Percentiles rank a stretch among this genome's conserved stretches.
phyloP scores from a whole-genome alignment of 1,140 invertebrate genomes.

The Nephila pilipes region DNA sequence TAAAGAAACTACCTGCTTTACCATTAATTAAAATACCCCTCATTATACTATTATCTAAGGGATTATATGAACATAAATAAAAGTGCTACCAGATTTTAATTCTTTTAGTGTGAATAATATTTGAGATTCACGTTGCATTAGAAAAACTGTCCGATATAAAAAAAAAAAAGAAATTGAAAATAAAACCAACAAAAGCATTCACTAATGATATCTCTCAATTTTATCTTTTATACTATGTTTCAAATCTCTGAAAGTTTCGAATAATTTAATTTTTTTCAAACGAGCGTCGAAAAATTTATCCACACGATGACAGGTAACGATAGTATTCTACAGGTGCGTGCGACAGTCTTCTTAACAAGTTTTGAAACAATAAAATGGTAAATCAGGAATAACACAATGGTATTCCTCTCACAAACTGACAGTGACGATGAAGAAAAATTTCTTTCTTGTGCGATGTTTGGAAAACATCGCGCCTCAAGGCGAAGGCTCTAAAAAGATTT shows the following conservation, averaged over 20 bases:
- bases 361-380: slow-evolving; percentile 43
- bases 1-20: too few species aligned
- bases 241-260: background rate
- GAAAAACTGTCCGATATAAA: too few species aligned
- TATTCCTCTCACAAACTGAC: background rate
- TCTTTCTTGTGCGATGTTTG: background rate
- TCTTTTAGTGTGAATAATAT: too few species aligned
- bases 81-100: too few species aligned
- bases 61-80: too few species aligned
- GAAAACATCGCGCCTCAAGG: slow-evolving; percentile 36
- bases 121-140: too few species aligned
- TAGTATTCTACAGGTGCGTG: slow-evolving; percentile 1
- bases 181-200: too few species aligned
- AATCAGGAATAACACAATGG: slow-evolving; percentile 32
- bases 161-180: too few species aligned
- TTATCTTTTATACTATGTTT: background rate
- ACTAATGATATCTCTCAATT: too few species aligned
- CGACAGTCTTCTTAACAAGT: background rate
- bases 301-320: slow-evolving; percentile 7
- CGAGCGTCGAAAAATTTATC: background rate
- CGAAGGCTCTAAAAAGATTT: slow-evolving; percentile 3
- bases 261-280: background rate
- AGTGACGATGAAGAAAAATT: background rate
- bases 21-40: too few species aligned
- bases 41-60: too few species aligned